Conservation (phyloP, 2,888 invertebrate genomes). For the Synanthedon formicaeformis region DNA sequence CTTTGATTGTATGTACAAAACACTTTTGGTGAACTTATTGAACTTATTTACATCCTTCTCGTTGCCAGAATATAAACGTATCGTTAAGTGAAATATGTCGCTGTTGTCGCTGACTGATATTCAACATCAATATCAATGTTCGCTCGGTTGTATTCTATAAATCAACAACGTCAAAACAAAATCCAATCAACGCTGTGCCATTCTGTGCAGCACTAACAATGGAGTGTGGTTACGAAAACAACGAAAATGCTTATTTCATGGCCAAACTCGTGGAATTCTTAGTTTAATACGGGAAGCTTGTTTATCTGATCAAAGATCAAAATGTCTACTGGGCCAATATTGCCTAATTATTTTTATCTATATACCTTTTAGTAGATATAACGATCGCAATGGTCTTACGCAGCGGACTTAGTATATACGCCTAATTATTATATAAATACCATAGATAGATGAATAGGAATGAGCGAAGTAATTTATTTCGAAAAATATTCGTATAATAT, state of each 20-base stretch:
- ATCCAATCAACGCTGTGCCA: conserved; percentile 38
- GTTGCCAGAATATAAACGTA: too few species aligned
- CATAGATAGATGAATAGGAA: too few species aligned
- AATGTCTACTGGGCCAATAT: conserved; percentile 18
- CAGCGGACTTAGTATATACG: too few species aligned
- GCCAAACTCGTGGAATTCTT: neutral
- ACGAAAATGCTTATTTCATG: neutral
- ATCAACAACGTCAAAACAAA: conserved; percentile 37
- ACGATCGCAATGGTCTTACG: too few species aligned
- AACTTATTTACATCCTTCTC: too few species aligned
- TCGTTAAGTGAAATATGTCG: too few species aligned
- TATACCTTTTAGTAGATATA: too few species aligned
- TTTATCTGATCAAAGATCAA: conserved; percentile 32
- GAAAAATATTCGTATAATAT: too few species aligned
- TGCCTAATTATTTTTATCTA: neutral
- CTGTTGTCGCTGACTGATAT: neutral
- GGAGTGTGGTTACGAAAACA: neutral
- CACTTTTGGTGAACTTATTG: too few species aligned
- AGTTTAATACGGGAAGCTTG: conserved; percentile 19
- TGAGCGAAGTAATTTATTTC: too few species aligned
- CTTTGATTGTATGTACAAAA: too few species aligned
- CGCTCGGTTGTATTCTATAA: conserved; percentile 14
- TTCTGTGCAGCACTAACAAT: conserved; percentile 1
- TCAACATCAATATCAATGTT: neutral
- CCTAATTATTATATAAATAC: too few species aligned